Evolutionary conservation across 2,888 invertebrate genomes (phyloP).

Genomic region (Rapana venosa): DNA sequence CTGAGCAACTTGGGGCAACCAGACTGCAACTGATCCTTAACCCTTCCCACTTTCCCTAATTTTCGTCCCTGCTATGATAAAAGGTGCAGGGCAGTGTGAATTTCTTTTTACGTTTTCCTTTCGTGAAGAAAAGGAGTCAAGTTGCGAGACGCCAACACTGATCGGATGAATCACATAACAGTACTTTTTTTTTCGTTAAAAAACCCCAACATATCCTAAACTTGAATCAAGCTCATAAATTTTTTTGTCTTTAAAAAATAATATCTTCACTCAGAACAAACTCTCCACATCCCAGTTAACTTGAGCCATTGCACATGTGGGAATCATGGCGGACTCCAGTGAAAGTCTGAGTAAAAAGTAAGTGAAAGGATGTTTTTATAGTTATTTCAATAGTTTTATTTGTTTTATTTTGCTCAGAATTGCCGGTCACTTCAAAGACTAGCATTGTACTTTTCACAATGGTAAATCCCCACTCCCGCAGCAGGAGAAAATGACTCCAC

Average conservation of each 20-base stretch:
- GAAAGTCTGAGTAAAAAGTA: conserved; percentile 43
- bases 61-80: too few species aligned
- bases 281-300: background rate
- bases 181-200: too few species aligned
- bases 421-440: background rate
- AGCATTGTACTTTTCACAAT: background rate
- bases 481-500: background rate
- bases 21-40: too few species aligned
- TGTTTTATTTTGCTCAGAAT: background rate
- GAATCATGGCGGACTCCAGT: conserved; percentile 38
- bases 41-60: too few species aligned
- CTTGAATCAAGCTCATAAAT: too few species aligned
- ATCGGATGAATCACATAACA: too few species aligned
- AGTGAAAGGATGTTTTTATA: background rate
- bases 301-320: conserved; percentile 36
- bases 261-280: conserved; percentile 1
- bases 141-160: too few species aligned
- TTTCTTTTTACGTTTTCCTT: too few species aligned
- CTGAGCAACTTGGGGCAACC: too few species aligned
- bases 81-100: too few species aligned
- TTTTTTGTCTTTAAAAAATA: background rate
- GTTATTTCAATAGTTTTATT: background rate
- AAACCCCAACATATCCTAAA: too few species aligned
- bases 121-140: too few species aligned
- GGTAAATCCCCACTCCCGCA: background rate